phyloP scores from a whole-genome alignment of 2,113 vertebrate genomes.

The Turdus rufiventris region DNA sequence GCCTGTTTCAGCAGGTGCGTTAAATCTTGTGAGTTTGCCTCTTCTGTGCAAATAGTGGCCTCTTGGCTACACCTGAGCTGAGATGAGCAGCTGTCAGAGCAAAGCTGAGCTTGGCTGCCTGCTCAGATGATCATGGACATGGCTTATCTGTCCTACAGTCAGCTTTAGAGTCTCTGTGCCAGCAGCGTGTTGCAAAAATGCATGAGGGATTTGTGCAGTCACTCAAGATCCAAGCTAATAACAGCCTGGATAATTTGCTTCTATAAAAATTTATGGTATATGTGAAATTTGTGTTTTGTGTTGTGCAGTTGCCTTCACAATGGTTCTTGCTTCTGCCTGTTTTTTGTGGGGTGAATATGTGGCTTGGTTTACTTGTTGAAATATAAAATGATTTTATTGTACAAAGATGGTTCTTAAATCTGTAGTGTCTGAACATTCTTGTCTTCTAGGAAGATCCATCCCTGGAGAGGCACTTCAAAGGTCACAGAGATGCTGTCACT shows the following conservation, averaged over 20 bases:
- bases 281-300: not conserved
- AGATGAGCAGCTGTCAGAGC: not conserved
- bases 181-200: not conserved
- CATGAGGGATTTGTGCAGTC: not conserved
- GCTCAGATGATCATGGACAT: not conserved
- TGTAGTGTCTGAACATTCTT: not conserved
- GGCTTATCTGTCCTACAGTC: not conserved
- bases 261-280: not conserved
- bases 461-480: slow-evolving; percentile 89
- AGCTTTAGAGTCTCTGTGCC: not conserved
- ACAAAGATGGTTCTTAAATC: not conserved
- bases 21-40: not conserved
- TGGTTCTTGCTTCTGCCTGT: not conserved
- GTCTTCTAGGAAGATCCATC: slow-evolving; percentile 84
- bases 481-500: slow-evolving; percentile 89
- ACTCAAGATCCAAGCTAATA: not conserved
- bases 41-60: not conserved
- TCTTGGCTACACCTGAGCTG: not conserved
- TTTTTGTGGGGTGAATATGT: not conserved
- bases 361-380: not conserved
- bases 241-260: not conserved
- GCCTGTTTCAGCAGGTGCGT: not conserved
- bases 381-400: not conserved
- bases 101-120: not conserved
- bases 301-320: not conserved